These are phyloP conservation scores for Montipora sp. DNA, from an alignment of 64 coral and sea anemone genomes.

Conservation along the genomic window DNA sequence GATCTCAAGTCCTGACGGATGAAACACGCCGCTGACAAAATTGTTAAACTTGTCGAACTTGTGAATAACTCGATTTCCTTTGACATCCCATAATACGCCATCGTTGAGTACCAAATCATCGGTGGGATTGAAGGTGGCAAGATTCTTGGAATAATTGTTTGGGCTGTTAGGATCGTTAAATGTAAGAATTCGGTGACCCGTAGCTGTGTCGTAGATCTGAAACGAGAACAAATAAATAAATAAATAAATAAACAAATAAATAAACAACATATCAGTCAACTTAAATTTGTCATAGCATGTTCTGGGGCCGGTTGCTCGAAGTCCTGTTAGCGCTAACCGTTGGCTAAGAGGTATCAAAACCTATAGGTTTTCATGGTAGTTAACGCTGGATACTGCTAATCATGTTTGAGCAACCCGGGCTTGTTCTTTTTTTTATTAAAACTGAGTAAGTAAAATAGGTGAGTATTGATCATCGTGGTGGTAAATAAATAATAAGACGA, in stretches of 20 bases:
- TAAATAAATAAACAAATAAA: too few relatives aligned
- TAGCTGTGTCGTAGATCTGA: constrained; percentile 92
- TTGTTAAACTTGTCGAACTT: constrained; percentile 99
- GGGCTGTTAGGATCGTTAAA: constrained; percentile 70
- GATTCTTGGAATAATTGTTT: constrained; percentile 91
- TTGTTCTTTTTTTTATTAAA: not conserved
- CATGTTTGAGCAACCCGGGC: too few relatives aligned
- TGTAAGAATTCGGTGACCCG: constrained; percentile 72
- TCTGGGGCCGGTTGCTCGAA: too few relatives aligned
- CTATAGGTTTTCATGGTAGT: too few relatives aligned
- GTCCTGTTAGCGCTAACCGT: too few relatives aligned
- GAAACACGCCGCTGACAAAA: constrained; percentile 96
- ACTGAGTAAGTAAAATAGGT: too few relatives aligned
- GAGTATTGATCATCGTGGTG: too few relatives aligned
- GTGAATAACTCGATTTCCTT: constrained; percentile 86
- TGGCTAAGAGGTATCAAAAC: too few relatives aligned
- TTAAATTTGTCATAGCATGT: too few relatives aligned
- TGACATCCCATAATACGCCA: constrained; percentile 97
- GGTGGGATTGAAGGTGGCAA: constrained; percentile 90
- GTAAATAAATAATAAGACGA: too few relatives aligned
- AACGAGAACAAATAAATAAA: not conserved
- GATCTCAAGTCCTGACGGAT: constrained; percentile 94
- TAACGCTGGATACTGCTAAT: too few relatives aligned
- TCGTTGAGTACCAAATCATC: constrained; percentile 95
- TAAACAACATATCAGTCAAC: too few relatives aligned